A percentile compares a stretch with the other conserved stretches of the same genome.
Conservation (phyloP, 2,113 vertebrate genomes). For the Capra hircus region DNA sequence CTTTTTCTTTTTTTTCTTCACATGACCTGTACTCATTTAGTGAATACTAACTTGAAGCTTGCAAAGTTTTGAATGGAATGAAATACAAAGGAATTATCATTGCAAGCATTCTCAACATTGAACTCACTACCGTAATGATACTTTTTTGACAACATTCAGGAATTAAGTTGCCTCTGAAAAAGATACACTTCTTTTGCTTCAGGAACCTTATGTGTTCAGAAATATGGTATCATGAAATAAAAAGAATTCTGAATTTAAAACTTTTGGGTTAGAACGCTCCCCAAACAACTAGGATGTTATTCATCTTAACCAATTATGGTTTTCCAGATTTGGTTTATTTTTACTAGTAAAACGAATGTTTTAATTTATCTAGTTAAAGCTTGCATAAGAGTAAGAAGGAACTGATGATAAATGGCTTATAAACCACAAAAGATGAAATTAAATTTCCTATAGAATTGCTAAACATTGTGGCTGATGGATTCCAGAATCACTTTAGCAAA, state of each 20-base stretch:
- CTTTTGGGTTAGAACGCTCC: background rate
- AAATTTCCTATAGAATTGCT: background rate
- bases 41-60: background rate
- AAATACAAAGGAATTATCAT: background rate
- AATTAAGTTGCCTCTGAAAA: background rate
- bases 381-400: background rate
- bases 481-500: background rate
- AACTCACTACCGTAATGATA: background rate
- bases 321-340: background rate
- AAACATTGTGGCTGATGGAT: background rate
- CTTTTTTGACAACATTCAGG: background rate
- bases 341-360: background rate
- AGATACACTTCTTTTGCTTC: background rate
- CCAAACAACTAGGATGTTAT: background rate
- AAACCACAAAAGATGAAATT: background rate
- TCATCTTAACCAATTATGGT: background rate
- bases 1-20: background rate
- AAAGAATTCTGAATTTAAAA: background rate
- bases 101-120: background rate
- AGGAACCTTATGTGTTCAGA: background rate
- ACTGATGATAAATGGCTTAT: background rate
- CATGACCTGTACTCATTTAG: background rate
- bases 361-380: background rate
- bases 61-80: background rate
- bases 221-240: background rate